phyloP scores from a whole-genome alignment of 2,888 invertebrate species.

The Mesopsocus fuscifrons region DNA sequence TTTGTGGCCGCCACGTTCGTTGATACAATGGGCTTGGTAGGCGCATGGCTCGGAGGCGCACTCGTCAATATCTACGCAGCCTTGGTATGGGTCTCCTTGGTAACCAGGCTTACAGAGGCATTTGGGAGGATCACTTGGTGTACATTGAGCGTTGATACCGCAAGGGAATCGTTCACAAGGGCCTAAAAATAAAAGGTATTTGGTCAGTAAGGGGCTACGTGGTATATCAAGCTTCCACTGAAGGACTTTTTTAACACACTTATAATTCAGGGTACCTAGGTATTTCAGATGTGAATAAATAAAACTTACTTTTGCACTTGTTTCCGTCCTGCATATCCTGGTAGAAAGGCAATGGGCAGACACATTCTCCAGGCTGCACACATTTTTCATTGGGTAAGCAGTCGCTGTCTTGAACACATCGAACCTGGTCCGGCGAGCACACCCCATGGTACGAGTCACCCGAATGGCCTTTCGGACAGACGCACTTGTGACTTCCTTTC shows the following conservation, averaged over 20 bases:
- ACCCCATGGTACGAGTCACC: conserved; percentile 67
- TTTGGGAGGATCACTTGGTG: conserved; percentile 71
- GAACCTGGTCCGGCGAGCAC: conserved; percentile 63
- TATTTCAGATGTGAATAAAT: background rate
- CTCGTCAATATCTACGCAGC: conserved; percentile 73
- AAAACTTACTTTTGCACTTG: conserved; percentile 55
- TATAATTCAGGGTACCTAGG: too few species aligned
- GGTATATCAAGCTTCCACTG: too few species aligned
- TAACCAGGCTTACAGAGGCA: conserved; percentile 77
- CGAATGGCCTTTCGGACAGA: conserved; percentile 61
- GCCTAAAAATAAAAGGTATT: too few species aligned
- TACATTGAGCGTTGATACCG: conserved; percentile 78
- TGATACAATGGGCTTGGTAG: conserved; percentile 73
- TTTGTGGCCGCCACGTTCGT: conserved; percentile 66
- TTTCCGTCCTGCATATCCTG: conserved; percentile 63
- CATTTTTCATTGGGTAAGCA: conserved; percentile 78
- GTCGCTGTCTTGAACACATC: conserved; percentile 64
- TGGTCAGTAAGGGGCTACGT: too few species aligned
- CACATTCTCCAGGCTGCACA: conserved; percentile 76
- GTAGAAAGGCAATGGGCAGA: conserved; percentile 81
- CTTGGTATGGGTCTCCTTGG: conserved; percentile 67
- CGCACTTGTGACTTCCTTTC: conserved; percentile 57
- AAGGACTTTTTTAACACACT: too few species aligned
- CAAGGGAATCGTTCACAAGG: conserved; percentile 81
- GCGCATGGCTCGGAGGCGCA: conserved; percentile 69